Conservation (phyloP, 2,888 invertebrate genomes). For the Lasioglossum leucozonium region DNA sequence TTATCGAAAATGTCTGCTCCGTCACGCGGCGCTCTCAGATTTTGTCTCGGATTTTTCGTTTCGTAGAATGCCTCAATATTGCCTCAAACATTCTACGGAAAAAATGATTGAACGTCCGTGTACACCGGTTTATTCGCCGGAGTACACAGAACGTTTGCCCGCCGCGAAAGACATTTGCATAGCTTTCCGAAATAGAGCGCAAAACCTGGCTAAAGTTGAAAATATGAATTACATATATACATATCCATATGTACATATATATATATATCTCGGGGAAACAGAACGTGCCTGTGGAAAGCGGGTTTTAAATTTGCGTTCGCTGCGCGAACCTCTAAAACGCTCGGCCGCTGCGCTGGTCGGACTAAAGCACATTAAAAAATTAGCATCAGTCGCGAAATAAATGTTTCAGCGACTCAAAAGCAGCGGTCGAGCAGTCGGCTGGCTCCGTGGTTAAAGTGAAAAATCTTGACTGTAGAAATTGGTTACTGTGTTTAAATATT, state of each 20-base stretch:
- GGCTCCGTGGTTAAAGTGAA: background rate
- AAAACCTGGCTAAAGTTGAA: background rate
- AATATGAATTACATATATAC: background rate
- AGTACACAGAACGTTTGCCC: background rate
- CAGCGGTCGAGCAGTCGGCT: background rate
- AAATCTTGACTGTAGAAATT: background rate
- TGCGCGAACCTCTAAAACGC: background rate
- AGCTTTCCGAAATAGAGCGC: background rate
- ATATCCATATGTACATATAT: no score
- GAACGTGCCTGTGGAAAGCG: background rate
- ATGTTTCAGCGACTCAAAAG: background rate
- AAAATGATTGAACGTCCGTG: no score
- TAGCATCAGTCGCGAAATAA: background rate
- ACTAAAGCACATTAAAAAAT: background rate
- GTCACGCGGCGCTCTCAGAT: background rate
- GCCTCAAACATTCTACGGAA: no score
- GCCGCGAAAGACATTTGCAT: background rate
- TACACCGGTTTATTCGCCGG: no score
- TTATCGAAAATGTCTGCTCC: background rate
- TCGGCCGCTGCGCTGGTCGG: background rate
- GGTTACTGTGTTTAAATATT: background rate
- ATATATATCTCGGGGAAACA: background rate
- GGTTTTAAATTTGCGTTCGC: background rate
- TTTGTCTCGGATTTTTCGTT: background rate
- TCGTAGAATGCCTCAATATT: background rate